Percentiles rank a stretch among this genome's conserved stretches.
phyloP scores from a whole-genome alignment of 2,113 vertebrate species.

The Chlorocebus sabaeus region DNA sequence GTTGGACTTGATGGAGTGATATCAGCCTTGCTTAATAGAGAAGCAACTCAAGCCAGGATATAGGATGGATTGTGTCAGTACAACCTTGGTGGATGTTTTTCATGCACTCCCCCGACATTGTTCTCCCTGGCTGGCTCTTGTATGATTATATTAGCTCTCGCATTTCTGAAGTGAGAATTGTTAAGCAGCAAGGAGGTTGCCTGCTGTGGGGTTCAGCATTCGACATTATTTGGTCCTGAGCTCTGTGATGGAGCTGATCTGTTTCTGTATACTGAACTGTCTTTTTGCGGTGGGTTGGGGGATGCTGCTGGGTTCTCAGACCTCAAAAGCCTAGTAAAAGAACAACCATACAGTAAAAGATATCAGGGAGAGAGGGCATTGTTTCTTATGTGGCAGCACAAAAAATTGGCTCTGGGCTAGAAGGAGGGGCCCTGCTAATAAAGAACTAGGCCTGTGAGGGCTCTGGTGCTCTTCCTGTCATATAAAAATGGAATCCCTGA shows the following conservation, averaged over 20 bases:
- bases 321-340: not conserved
- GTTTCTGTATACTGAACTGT: not conserved
- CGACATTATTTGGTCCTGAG: not conserved
- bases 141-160: not conserved
- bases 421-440: not conserved
- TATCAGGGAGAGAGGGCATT: not conserved
- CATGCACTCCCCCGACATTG: not conserved
- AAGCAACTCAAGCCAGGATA: not conserved
- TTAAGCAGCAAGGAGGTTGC: not conserved
- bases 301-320: not conserved
- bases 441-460: not conserved
- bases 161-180: not conserved
- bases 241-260: not conserved
- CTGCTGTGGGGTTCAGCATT: not conserved
- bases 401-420: not conserved
- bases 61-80: not conserved
- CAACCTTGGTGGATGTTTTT: not conserved
- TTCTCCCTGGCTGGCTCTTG: not conserved
- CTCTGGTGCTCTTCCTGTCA: not conserved
- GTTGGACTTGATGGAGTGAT: not conserved
- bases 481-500: not conserved
- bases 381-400: not conserved
- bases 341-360: not conserved
- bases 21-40: not conserved
- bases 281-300: not conserved